A percentile compares a stretch with the other conserved stretches of the same genome.
Evolutionary conservation across 2,888 invertebrate species (phyloP).

Genomic region (Heliconius aoede): DNA sequence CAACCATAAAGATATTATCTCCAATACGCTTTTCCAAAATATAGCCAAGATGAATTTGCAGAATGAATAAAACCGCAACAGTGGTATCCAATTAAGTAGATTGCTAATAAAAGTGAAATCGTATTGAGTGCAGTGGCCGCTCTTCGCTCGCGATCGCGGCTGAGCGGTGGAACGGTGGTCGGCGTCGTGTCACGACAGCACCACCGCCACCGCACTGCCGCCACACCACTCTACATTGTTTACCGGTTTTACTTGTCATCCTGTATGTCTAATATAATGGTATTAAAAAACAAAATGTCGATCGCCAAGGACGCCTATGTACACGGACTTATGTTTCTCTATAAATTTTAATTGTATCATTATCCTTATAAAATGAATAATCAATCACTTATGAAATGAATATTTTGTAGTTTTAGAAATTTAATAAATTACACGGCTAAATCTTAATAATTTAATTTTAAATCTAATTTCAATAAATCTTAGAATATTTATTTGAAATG

Average conservation of each 20-base stretch:
- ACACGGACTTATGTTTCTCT: background rate
- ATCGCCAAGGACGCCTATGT: background rate
- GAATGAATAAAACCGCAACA: slow-evolving; percentile 80
- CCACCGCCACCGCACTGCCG: background rate
- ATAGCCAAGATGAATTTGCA: slow-evolving; percentile 73
- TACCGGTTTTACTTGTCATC: background rate
- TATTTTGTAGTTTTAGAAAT: too few species aligned
- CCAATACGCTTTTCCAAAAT: slow-evolving; percentile 51
- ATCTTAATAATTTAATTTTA: too few species aligned
- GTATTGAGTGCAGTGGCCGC: slow-evolving; percentile 82
- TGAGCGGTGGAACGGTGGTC: slow-evolving; percentile 26
- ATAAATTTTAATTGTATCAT: background rate
- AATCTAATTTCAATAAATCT: too few species aligned
- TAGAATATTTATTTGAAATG: too few species aligned
- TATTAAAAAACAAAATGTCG: background rate
- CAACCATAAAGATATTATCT: slow-evolving; percentile 32
- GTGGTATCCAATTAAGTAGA: slow-evolving; percentile 82
- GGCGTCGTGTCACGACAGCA: slow-evolving; percentile 24
- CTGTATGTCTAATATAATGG: background rate
- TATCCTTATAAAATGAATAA: too few species aligned
- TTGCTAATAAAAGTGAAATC: slow-evolving; percentile 84
- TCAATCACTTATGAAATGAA: too few species aligned
- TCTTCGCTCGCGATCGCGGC: slow-evolving; percentile 45
- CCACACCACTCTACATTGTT: slow-evolving; percentile 15
- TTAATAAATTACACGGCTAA: too few species aligned